A percentile compares a stretch with the other conserved stretches of the same genome.
Conservation (phyloP, 2,797 vertebrate species). For the Calcarius lapponicus region DNA sequence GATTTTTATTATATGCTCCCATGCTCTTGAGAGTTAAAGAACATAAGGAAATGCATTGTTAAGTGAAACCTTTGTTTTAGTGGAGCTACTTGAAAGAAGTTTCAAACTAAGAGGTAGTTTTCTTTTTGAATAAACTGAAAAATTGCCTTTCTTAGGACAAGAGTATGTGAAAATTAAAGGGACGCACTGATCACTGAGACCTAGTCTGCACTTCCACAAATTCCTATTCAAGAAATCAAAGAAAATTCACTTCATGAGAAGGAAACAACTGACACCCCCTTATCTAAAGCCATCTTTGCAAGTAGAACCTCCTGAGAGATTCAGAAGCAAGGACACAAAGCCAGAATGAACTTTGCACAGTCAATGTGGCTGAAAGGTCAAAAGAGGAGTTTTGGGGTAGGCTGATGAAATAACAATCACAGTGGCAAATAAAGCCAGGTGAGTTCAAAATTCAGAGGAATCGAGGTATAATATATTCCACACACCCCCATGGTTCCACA, state of each 20-base stretch:
- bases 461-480: not conserved
- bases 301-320: not conserved
- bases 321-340: not conserved
- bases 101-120: not conserved
- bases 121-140: not conserved
- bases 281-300: not conserved
- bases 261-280: not conserved
- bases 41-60: conserved; percentile 39
- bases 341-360: not conserved
- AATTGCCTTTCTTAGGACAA: not conserved
- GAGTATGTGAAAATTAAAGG: not conserved
- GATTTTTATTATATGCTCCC: not conserved
- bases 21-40: conserved; percentile 1
- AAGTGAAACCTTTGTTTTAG: conserved; percentile 29
- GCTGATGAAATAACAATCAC: not conserved
- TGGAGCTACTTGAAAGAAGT: not conserved
- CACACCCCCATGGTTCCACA: not conserved
- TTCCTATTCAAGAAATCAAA: not conserved
- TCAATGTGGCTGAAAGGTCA: not conserved
- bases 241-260: not conserved
- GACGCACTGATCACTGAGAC: not conserved
- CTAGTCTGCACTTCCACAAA: not conserved
- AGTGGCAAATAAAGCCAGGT: not conserved
- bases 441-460: not conserved
- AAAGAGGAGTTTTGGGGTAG: not conserved